A percentile compares a stretch with the other conserved stretches of the same genome.
Conservation (phyloP, 2,888 invertebrate species). For the Drosophila parthenogenetica region DNA sequence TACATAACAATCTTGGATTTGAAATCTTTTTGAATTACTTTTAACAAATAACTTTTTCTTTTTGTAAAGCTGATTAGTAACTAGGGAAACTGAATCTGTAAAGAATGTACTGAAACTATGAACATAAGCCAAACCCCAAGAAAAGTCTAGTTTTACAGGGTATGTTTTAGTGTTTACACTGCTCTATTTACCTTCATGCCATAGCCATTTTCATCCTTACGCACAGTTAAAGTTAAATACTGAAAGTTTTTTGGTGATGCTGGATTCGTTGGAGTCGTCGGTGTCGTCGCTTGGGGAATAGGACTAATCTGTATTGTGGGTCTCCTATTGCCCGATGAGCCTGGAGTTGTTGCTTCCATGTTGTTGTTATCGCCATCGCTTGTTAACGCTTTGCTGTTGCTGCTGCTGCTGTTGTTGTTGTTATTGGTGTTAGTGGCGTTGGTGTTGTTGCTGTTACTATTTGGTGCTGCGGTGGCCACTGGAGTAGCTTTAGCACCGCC, state of each 20-base stretch:
- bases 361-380: conserved; percentile 36
- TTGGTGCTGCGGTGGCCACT: conserved; percentile 45
- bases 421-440: conserved; percentile 35
- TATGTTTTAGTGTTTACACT: not conserved
- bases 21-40: too few species aligned
- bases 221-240: conserved; percentile 84
- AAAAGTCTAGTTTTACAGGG: not conserved
- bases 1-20: too few species aligned
- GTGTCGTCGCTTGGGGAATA: conserved; percentile 50
- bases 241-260: conserved; percentile 83
- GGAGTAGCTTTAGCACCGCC: conserved; percentile 45
- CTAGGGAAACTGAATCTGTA: too few species aligned
- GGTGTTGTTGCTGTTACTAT: conserved; percentile 1
- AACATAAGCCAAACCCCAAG: too few species aligned
- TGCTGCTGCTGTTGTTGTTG: conserved; percentile 35
- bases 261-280: conserved; percentile 54
- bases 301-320: conserved; percentile 51
- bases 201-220: conserved; percentile 85
- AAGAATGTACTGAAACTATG: too few species aligned
- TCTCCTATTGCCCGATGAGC: conserved; percentile 65
- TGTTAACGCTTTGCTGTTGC: conserved; percentile 35
- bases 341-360: conserved; percentile 18
- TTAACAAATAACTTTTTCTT: too few species aligned
- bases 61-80: too few species aligned
- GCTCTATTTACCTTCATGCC: conserved; percentile 84